These are phyloP conservation scores for Ceratoteleas bidentatus DNA, from an alignment of 1,140 invertebrate genomes.

Conservation along the genomic window DNA sequence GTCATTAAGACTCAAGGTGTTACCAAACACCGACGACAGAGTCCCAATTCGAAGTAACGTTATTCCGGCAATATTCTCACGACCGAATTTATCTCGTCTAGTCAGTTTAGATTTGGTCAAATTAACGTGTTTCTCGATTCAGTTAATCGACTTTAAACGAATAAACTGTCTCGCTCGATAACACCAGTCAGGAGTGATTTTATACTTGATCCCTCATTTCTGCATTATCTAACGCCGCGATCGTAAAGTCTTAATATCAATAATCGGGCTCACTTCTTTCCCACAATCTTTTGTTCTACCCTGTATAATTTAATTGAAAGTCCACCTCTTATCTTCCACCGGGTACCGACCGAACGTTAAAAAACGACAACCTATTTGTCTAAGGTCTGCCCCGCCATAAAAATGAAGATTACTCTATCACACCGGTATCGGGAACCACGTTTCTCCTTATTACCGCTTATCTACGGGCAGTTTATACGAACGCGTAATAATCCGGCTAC, in stretches of 20 bases:
- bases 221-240: not conserved
- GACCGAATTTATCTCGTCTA: not conserved
- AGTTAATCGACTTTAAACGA: not conserved
- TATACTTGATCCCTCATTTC: not conserved
- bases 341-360: slow-evolving; percentile 16
- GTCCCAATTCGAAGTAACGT: not conserved
- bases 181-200: not conserved
- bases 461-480: slow-evolving; percentile 33
- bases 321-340: slow-evolving; percentile 18
- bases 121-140: not conserved
- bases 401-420: slow-evolving; percentile 46
- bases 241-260: slow-evolving; percentile 11
- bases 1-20: not conserved
- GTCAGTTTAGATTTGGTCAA: not conserved
- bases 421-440: slow-evolving; percentile 28
- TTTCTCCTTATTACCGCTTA: slow-evolving; percentile 50
- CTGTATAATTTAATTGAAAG: slow-evolving; percentile 32
- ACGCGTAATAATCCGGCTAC: slow-evolving; percentile 43
- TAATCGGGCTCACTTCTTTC: slow-evolving; percentile 14
- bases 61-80: not conserved
- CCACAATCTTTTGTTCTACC: slow-evolving; percentile 11
- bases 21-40: not conserved
- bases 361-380: slow-evolving; percentile 44
- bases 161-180: not conserved
- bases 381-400: slow-evolving; percentile 8